Base-by-base conservation (phyloP, 2,113 vertebrate genomes). In the Cariama cristata region DNA sequence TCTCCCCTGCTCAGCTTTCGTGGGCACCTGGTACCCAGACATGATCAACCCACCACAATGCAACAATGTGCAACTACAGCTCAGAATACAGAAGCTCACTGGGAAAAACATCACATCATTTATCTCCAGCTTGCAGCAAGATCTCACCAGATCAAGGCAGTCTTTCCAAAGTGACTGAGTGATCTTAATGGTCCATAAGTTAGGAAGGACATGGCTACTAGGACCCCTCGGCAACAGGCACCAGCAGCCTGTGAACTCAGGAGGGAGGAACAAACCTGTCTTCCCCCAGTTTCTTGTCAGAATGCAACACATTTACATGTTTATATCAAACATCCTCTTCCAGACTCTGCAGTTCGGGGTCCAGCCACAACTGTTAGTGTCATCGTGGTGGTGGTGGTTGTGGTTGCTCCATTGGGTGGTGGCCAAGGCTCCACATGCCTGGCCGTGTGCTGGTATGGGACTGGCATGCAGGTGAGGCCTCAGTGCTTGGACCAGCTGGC, bases 171-270 rank as follows among this genome's bases (percentile, higher is more conserved):
- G 49, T 14, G 19, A 63, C 22, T 49, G 40, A 60, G 33, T 15
- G 28, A 68, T 47, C 32, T 62, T 58, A 49, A 33, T 8, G 19
- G 16, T 67, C 38, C 9, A 6, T 86, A 68, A 77, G 86, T 11
- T 26, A 64, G 21, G 42, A 72, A 73, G 22, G 18, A 24, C 17
- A 12, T 47, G 33, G 59, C 8, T 82, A 11, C 28, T 52, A 47
- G 28, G 11, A 63, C 15, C 49, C 19, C 35, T 52, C 0, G 1
- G 16, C 38, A 53, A 38, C 26, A 74, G 32, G 12, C 15, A 45
- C 24, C 8, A 40, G 12, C 2, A 1, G 16, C 27, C 66, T 66
- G 14, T 58, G 47, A 68, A 52, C 20, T 21, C 1, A 0, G 6
- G 42, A 28, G 13, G 11, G 11, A 62, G 24, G 40, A 67, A 40